These are phyloP conservation scores for Pecten maximus DNA, from an alignment of 2,888 invertebrate genomes.

Conservation along the genomic window DNA sequence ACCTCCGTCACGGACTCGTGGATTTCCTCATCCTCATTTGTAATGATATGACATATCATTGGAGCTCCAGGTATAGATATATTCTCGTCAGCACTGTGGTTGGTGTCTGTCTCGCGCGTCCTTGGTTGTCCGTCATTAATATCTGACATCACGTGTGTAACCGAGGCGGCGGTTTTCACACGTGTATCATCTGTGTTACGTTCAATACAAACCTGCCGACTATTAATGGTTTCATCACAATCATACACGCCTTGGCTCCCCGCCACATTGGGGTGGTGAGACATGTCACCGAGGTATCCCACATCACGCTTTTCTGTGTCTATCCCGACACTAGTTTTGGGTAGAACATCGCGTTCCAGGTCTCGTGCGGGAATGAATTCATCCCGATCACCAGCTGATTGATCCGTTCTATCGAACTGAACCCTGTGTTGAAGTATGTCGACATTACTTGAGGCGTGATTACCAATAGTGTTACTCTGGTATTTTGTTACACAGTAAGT, in stretches of 20 bases:
- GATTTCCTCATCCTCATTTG: background rate
- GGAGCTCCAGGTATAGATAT: background rate
- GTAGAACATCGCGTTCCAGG: background rate
- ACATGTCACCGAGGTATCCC: background rate
- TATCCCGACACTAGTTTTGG: background rate
- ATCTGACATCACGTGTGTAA: background rate
- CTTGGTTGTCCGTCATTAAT: background rate
- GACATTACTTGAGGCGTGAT: background rate
- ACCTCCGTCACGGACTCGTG: background rate
- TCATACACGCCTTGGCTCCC: background rate
- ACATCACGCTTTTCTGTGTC: background rate
- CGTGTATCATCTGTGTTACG: background rate
- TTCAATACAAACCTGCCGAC: constrained; percentile 23
- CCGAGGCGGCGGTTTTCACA: background rate
- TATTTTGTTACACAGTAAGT: constrained; percentile 20
- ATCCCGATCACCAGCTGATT: background rate
- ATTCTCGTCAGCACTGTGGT: background rate
- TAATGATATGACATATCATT: background rate
- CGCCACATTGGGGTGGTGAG: background rate
- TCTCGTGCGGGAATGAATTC: background rate
- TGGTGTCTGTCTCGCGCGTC: background rate
- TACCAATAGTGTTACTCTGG: background rate
- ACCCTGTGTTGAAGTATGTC: background rate
- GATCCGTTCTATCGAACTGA: background rate
- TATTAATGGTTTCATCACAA: background rate